Percentiles rank a stretch among this genome's conserved stretches.
Evolutionary conservation across 2,113 vertebrate genomes (phyloP).

Genomic region (Chascanopsetta lugubris): DNA sequence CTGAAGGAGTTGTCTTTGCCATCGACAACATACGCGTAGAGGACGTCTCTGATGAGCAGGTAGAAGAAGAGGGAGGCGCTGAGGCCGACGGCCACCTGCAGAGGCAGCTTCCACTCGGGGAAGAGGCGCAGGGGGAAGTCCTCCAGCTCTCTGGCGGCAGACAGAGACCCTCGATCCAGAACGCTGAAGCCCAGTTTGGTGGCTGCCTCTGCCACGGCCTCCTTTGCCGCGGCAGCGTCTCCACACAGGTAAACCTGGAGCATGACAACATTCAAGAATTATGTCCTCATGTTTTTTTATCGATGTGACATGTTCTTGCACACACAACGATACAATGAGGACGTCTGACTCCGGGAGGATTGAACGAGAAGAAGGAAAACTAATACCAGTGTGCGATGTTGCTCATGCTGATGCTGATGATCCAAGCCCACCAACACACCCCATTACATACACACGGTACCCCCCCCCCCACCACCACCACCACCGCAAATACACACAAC

Average conservation of each 20-base stretch:
- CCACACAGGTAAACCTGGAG: conserved; percentile 92
- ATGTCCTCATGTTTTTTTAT: conserved; percentile 27
- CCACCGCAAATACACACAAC: too few relatives aligned
- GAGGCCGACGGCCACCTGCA: conserved; percentile 80
- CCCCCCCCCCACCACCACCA: too few relatives aligned
- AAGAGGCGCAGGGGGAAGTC: conserved; percentile 93
- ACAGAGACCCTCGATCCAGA: conserved; percentile 87
- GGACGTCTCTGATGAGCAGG: conserved; percentile 78
- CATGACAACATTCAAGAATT: neutral
- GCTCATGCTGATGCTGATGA: conserved; percentile 17
- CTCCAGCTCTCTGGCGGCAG: conserved; percentile 89
- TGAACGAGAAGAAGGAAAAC: conserved; percentile 24
- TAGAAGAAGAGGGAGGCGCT: conserved; percentile 85
- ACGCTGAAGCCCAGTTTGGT: conserved; percentile 86
- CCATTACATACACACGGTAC: conserved; percentile 26
- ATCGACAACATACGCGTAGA: conserved; percentile 77
- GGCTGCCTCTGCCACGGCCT: conserved; percentile 84
- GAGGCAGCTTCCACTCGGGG: conserved; percentile 90
- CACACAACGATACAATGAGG: conserved; percentile 33
- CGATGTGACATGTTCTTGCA: conserved; percentile 19
- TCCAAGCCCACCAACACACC: conserved; percentile 36
- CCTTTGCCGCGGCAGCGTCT: conserved; percentile 85
- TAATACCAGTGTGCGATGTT: conserved; percentile 28
- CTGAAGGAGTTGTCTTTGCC: conserved; percentile 83
- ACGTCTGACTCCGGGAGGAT: conserved; percentile 17